phyloP scores from a whole-genome alignment of 2,888 invertebrate genomes.

The Teleiodes luculella region DNA sequence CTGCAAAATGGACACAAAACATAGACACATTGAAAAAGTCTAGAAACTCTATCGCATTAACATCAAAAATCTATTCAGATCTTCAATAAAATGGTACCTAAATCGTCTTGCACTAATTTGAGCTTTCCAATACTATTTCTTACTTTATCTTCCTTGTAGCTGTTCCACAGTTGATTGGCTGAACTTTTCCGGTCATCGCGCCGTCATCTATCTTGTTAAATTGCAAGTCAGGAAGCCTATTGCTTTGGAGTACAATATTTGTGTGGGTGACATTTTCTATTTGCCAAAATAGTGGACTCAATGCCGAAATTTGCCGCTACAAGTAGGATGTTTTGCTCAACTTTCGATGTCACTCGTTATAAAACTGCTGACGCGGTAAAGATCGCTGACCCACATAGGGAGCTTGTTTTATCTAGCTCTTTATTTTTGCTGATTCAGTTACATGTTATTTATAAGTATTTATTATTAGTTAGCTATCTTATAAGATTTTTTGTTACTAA shows the following conservation, averaged over 20 bases:
- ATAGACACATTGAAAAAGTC: no score
- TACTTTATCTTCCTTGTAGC: background rate
- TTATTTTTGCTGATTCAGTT: no score
- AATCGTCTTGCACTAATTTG: no score
- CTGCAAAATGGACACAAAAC: no score
- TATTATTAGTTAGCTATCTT: no score
- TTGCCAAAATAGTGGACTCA: background rate
- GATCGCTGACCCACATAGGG: background rate
- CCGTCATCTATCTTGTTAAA: constrained; percentile 14
- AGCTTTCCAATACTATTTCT: no score
- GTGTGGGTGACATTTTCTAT: background rate
- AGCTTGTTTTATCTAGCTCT: no score
- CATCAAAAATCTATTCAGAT: no score
- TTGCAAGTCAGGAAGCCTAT: constrained; percentile 15
- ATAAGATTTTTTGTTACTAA: no score
- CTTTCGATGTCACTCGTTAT: background rate
- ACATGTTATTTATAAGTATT: no score
- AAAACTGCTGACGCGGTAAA: background rate
- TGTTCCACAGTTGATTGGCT: constrained; percentile 1
- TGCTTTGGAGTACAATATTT: constrained; percentile 6
- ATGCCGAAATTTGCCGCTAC: background rate
- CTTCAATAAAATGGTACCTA: no score
- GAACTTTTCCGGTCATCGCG: constrained; percentile 14
- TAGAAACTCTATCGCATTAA: no score
- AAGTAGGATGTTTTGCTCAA: background rate